phyloP scores from a whole-genome alignment of 2,888 invertebrate species.

The Capitulum mitella region DNA sequence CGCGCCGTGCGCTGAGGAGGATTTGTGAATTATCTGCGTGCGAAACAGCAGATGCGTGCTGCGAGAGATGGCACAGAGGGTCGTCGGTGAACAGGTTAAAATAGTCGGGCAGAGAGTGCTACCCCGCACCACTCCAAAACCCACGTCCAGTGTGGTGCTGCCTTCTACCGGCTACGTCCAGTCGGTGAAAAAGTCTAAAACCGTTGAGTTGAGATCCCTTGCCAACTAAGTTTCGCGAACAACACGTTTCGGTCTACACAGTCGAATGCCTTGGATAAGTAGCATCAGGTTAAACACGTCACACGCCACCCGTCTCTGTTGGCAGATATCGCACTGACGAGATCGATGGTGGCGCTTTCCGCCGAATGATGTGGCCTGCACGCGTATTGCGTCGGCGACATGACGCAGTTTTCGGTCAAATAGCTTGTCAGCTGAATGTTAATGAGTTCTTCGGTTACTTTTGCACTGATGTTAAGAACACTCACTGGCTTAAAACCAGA shows the following conservation, averaged over 20 bases:
- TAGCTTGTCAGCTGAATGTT: background rate
- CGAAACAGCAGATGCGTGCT: background rate
- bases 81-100: background rate
- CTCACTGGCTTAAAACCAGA: background rate
- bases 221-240: background rate
- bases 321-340: background rate
- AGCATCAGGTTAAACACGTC: background rate
- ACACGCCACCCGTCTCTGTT: background rate
- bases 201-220: background rate
- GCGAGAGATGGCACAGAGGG: background rate
- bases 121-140: background rate
- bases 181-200: background rate
- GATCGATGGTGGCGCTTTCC: background rate
- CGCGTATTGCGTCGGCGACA: background rate
- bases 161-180: background rate
- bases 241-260: background rate
- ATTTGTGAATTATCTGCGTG: too few relatives aligned
- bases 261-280: background rate
- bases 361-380: background rate
- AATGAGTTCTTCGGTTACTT: background rate
- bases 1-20: background rate
- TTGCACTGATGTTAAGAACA: background rate
- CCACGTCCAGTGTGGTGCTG: background rate
- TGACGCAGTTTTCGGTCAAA: background rate
- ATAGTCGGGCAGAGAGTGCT: too few relatives aligned